A percentile compares a stretch with the other conserved stretches of the same genome.
Evolutionary conservation across 2,888 invertebrate genomes (phyloP).

Genomic region (Athripsodes cinereus): DNA sequence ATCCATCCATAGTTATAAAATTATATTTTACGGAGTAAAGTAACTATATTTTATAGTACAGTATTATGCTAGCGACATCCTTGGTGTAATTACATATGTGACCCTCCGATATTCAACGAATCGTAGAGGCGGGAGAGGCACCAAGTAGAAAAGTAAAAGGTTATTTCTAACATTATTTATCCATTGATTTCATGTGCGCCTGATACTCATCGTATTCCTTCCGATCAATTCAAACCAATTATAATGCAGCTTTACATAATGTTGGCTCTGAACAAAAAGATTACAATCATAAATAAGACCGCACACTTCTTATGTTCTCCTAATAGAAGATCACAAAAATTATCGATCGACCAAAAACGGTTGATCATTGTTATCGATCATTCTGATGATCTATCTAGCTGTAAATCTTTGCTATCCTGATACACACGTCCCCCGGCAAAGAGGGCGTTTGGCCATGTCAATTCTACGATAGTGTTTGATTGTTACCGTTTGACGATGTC

Average conservation of each 20-base stretch:
- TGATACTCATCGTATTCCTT: neutral
- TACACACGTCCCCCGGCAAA: neutral
- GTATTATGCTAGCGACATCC: neutral
- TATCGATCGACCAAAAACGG: neutral
- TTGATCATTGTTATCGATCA: slow-evolving; percentile 1
- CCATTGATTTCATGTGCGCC: neutral
- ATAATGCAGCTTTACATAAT: neutral
- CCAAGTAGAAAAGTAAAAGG: neutral
- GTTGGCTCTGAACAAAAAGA: neutral
- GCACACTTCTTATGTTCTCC: neutral
- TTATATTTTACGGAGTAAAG: no score
- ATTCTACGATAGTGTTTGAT: no score
- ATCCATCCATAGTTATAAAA: no score
- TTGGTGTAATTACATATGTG: neutral
- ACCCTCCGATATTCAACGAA: neutral
- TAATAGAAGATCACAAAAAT: neutral
- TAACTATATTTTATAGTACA: no score
- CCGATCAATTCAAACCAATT: neutral
- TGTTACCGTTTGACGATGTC: no score
- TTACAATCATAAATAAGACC: neutral
- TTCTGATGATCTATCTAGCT: neutral
- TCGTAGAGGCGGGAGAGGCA: neutral
- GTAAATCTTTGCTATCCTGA: neutral
- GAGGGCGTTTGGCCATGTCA: neutral
- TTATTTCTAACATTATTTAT: neutral